Conservation (phyloP, 1,140 invertebrate species). For the Saccostrea cuccullata region DNA sequence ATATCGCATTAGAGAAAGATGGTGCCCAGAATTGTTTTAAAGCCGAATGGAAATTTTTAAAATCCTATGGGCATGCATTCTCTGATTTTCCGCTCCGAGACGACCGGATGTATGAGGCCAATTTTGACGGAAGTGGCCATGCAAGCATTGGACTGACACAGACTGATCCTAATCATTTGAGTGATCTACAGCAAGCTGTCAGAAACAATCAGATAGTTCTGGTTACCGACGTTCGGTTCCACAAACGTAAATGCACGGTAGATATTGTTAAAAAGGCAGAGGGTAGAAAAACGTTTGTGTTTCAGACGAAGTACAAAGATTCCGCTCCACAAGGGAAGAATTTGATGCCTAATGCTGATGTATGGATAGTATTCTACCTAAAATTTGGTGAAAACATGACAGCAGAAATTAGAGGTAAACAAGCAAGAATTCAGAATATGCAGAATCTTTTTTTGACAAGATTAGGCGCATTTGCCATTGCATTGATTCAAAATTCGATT, state of each 20-base stretch:
- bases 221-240: not conserved
- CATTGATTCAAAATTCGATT: too few relatives aligned
- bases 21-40: not conserved
- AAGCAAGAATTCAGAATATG: too few relatives aligned
- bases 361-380: not conserved
- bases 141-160: not conserved
- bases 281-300: not conserved
- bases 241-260: not conserved
- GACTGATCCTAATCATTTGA: not conserved
- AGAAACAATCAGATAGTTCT: not conserved
- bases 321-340: not conserved
- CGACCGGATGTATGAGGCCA: not conserved
- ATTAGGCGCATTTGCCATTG: too few relatives aligned
- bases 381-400: not conserved
- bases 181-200: not conserved
- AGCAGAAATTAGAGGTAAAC: not conserved
- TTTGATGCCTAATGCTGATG: not conserved
- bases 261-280: not conserved
- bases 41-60: not conserved
- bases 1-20: not conserved
- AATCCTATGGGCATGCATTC: not conserved
- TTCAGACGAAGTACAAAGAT: not conserved
- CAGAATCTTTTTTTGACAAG: too few relatives aligned
- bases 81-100: not conserved
- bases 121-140: conserved; percentile 2